phyloP scores from a whole-genome alignment of 2,888 invertebrate species.

The Metallyticus violacea region DNA sequence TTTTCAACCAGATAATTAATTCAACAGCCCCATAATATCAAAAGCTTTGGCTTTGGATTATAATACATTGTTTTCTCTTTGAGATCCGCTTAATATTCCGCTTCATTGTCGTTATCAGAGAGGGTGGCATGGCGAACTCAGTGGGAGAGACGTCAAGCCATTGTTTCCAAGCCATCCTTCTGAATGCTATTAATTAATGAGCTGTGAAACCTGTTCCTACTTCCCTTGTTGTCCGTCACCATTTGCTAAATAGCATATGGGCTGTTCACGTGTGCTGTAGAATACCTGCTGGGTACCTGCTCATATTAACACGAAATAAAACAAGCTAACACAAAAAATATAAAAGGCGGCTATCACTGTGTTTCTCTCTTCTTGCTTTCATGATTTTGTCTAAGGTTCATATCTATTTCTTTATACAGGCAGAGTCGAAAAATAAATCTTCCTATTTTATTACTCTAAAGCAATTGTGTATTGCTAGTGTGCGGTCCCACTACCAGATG shows the following conservation, averaged over 20 bases:
- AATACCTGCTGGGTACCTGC: neutral
- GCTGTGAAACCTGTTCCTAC: neutral
- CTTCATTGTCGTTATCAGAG: neutral
- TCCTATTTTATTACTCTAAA: too few relatives aligned
- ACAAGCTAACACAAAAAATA: too few relatives aligned
- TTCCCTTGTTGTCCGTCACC: neutral
- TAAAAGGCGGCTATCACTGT: too few relatives aligned
- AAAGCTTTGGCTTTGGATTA: neutral
- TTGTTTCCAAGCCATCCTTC: neutral
- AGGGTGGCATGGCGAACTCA: neutral
- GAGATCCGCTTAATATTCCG: neutral
- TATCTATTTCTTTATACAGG: too few relatives aligned
- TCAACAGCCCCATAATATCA: neutral
- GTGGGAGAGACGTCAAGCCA: neutral
- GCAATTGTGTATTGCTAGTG: too few relatives aligned
- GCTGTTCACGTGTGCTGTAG: neutral
- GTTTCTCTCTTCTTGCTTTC: too few relatives aligned
- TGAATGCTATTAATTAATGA: neutral
- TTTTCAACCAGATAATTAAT: neutral
- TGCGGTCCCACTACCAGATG: too few relatives aligned
- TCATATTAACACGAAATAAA: neutral
- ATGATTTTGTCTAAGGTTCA: too few relatives aligned
- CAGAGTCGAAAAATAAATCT: too few relatives aligned
- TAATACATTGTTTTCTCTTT: neutral
- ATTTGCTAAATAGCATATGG: too few relatives aligned